Conservation (phyloP, 2,113 vertebrate species). For the Parus major region DNA sequence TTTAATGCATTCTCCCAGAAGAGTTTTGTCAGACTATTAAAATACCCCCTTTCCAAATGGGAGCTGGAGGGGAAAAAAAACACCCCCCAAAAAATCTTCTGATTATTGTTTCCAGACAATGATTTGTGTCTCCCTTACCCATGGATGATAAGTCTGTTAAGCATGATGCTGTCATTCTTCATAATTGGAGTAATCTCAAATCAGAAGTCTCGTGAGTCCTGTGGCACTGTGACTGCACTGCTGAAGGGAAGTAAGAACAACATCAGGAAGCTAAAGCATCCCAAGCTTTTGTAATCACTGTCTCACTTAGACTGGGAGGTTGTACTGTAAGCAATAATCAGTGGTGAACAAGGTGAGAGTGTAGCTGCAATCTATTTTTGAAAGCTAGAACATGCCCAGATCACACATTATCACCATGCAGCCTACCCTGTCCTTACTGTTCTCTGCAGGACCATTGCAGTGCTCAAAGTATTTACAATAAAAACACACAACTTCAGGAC, state of each 20-base stretch:
- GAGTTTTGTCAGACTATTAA: constrained; percentile 2
- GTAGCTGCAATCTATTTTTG: not conserved
- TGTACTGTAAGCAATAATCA: not conserved
- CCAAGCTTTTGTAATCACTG: not conserved
- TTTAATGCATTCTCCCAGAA: constrained; percentile 13
- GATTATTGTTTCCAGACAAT: not conserved
- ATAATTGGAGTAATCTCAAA: not conserved
- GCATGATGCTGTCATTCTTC: not conserved
- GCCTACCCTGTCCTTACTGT: not conserved
- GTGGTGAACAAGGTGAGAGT: not conserved
- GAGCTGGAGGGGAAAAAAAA: not conserved
- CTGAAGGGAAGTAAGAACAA: not conserved
- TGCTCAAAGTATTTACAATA: not conserved
- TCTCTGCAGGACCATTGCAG: not conserved
- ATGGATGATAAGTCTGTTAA: not conserved
- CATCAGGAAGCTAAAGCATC: not conserved
- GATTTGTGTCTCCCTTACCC: not conserved
- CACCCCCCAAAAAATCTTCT: not conserved
- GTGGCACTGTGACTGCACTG: not conserved
- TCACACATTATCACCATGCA: not conserved
- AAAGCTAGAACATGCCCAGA: not conserved
- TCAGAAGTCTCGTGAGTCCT: not conserved
- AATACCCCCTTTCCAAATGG: not conserved
- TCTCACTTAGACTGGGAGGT: not conserved
- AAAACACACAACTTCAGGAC: not conserved